phyloP scores from a whole-genome alignment of 2,888 invertebrate species.

The Dryadula phaetusa region DNA sequence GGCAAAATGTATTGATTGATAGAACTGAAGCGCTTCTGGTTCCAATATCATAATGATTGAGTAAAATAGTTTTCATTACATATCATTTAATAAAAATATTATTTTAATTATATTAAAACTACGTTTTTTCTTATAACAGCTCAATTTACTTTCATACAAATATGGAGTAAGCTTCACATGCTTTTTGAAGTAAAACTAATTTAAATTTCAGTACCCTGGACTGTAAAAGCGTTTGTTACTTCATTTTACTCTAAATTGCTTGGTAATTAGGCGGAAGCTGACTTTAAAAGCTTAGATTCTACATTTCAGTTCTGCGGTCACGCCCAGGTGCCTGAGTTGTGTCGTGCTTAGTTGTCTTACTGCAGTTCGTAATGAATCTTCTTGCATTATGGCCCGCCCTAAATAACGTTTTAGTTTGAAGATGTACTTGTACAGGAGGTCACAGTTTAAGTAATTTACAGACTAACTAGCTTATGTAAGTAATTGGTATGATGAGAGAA shows the following conservation, averaged over 20 bases:
- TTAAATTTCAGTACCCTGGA: neutral
- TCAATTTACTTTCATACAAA: too few species aligned
- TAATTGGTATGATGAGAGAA: too few species aligned
- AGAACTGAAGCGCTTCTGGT: too few species aligned
- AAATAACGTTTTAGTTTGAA: conserved; percentile 4
- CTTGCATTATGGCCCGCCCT: conserved; percentile 7
- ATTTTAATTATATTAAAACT: too few species aligned
- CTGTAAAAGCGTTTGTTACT: neutral
- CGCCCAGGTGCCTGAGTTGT: conserved; percentile 25
- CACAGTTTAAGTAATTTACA: neutral
- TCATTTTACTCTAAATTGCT: neutral
- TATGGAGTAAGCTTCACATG: too few species aligned
- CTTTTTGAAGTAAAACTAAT: too few species aligned
- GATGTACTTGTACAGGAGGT: neutral
- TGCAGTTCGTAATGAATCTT: conserved; percentile 17
- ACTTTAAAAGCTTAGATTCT: neutral
- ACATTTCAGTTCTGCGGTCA: conserved; percentile 25
- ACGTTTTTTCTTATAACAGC: too few species aligned
- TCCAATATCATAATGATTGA: too few species aligned
- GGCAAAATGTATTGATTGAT: too few species aligned
- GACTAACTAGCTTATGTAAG: too few species aligned
- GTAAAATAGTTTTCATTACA: too few species aligned
- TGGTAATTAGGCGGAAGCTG: neutral
- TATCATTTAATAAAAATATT: too few species aligned
- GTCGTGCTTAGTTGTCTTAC: conserved; percentile 17